Percentiles rank a stretch among this genome's conserved stretches.
phyloP scores from a whole-genome alignment of 1,140 invertebrate species.

The Hylaeus volcanicus region DNA sequence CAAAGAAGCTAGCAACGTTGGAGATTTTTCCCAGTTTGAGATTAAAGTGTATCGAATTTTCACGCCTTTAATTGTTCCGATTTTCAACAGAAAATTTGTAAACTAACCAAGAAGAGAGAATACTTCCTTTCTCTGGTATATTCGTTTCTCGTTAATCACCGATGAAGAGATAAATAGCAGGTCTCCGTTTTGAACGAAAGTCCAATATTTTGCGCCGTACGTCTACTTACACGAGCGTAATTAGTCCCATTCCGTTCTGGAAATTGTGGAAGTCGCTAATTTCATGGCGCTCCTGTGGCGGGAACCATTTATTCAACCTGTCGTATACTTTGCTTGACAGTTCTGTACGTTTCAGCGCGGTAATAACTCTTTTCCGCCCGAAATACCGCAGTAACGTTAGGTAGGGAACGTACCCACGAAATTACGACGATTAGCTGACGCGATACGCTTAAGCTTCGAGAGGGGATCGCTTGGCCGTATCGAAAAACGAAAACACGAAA shows the following conservation, averaged over 20 bases:
- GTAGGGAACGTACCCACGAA: neutral
- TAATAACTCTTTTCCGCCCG: conserved; percentile 41
- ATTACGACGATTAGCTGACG: conserved; percentile 13
- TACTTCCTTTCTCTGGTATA: no score
- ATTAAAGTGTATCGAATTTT: no score
- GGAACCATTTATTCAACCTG: conserved; percentile 17
- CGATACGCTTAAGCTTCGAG: neutral
- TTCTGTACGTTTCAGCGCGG: neutral
- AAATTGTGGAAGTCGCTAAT: conserved; percentile 29
- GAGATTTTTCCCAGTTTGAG: no score
- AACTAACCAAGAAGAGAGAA: no score
- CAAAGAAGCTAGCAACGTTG: no score
- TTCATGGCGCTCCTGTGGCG: neutral
- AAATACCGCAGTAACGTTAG: conserved; percentile 14
- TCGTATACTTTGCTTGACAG: conserved; percentile 31
- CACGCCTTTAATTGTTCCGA: no score
- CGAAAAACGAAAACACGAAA: neutral
- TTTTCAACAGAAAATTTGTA: no score
- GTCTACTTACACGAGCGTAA: neutral
- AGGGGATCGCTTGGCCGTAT: neutral
- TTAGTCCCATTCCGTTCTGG: conserved; percentile 10
- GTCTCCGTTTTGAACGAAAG: neutral
- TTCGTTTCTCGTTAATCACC: no score
- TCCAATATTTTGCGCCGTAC: neutral
- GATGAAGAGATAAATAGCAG: neutral